Percentiles rank a stretch among this genome's conserved stretches.
phyloP scores from a whole-genome alignment of 1,140 invertebrate genomes.

The Drosophila ananassae region DNA sequence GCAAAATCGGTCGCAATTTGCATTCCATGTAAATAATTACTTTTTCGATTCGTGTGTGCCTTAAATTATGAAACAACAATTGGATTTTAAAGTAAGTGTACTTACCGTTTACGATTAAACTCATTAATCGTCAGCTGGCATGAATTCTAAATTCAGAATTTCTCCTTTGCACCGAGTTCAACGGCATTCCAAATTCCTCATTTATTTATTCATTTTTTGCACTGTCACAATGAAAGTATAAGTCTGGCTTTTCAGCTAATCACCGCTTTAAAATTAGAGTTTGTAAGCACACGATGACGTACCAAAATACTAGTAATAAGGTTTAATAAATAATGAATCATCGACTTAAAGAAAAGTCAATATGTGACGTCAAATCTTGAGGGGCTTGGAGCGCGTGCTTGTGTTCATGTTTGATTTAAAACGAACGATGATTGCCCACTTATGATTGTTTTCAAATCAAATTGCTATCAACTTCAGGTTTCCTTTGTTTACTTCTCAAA shows the following conservation, averaged over 20 bases:
- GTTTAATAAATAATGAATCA: constrained; percentile 28
- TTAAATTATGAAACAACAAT: constrained; percentile 30
- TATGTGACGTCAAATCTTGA: constrained; percentile 28
- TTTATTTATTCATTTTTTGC: constrained; percentile 22
- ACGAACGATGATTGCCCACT: constrained; percentile 36
- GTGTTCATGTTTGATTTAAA: constrained; percentile 29
- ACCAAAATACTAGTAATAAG: constrained; percentile 7
- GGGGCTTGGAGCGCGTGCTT: constrained; percentile 22
- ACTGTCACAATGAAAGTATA: constrained; percentile 43
- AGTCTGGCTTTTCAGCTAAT: constrained; percentile 19
- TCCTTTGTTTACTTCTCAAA: constrained; percentile 49
- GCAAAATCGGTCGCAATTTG: constrained; percentile 29
- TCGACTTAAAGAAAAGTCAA: constrained; percentile 23
- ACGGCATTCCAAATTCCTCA: constrained; percentile 12
- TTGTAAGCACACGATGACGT: constrained; percentile 35
- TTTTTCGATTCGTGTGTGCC: constrained; percentile 8
- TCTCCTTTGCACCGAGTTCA: constrained; percentile 23
- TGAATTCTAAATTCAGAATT: constrained; percentile 21
- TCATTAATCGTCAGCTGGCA: constrained; percentile 49
- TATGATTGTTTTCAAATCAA: constrained; percentile 38
- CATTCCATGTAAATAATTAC: constrained; percentile 26
- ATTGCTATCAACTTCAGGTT: constrained; percentile 46
- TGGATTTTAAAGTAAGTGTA: constrained; percentile 21
- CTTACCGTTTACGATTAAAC: constrained; percentile 36
- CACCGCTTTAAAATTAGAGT: constrained; percentile 32